Evolutionary conservation across 2,797 vertebrate genomes (phyloP).

Genomic region (Scleropages formosus): DNA sequence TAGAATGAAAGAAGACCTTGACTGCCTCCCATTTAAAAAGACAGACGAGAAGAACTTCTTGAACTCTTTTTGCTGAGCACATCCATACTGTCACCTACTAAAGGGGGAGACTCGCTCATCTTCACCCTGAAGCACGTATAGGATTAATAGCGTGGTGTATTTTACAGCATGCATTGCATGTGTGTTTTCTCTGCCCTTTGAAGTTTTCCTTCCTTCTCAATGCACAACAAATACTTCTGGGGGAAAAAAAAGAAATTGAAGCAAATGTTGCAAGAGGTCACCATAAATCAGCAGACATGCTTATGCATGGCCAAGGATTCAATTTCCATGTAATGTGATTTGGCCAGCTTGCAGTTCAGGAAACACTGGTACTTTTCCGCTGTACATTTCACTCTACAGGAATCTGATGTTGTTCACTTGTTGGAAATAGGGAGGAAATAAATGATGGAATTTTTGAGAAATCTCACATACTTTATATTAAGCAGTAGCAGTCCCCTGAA

Average conservation of each 20-base stretch:
- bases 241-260: not conserved
- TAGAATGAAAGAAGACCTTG: conserved; percentile 8
- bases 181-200: too few species aligned
- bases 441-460: not conserved
- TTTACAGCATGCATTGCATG: too few species aligned
- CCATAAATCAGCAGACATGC: conserved; percentile 11
- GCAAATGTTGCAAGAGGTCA: conserved; percentile 1
- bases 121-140: not conserved
- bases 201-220: not conserved
- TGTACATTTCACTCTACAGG: not conserved
- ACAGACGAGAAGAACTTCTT: not conserved
- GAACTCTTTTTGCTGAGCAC: not conserved
- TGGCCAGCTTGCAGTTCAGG: conserved; percentile 22
- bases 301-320: conserved; percentile 15
- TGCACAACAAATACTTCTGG: not conserved
- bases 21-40: conserved; percentile 9
- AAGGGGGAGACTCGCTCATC: not conserved
- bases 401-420: too few species aligned
- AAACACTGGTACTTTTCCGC: conserved; percentile 8
- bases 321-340: conserved; percentile 25
- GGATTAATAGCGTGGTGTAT: not conserved
- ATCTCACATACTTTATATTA: not conserved
- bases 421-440: not conserved
- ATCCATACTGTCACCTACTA: not conserved
- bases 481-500: not conserved